These are phyloP conservation scores for Limosa lapponica DNA, from an alignment of 2,797 vertebrate genomes.

Conservation along the genomic window DNA sequence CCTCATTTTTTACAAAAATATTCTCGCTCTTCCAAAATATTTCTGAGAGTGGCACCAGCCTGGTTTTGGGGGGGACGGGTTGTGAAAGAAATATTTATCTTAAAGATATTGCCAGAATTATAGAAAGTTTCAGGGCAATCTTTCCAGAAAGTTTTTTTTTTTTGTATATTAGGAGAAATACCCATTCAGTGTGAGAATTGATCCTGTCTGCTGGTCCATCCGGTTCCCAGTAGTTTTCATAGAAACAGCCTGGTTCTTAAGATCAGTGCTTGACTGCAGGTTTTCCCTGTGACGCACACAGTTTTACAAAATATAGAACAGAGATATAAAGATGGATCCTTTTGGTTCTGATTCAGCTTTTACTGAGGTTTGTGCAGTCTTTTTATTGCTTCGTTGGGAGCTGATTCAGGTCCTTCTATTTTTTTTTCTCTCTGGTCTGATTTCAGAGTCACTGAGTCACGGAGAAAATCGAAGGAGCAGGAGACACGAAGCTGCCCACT, in stretches of 20 bases:
- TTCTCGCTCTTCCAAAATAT: not conserved
- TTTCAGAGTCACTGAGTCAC: not conserved
- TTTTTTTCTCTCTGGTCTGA: not conserved
- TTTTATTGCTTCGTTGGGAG: not conserved
- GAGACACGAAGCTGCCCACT: not conserved
- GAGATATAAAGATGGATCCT: not conserved
- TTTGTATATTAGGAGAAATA: not conserved
- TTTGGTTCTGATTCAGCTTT: not conserved
- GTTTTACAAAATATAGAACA: not conserved
- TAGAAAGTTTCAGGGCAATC: not conserved
- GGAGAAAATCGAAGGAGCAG: not conserved
- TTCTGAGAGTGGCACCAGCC: not conserved
- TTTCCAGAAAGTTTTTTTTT: not conserved
- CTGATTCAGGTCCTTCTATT: conserved; percentile 1
- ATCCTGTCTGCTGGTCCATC: not conserved
- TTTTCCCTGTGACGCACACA: not conserved
- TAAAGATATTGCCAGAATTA: not conserved
- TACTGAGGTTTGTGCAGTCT: not conserved
- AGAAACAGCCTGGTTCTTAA: not conserved
- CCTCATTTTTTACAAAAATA: not conserved
- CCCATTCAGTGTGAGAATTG: not conserved
- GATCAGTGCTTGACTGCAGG: not conserved
- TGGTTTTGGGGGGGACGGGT: rapidly evolving
- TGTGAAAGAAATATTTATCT: not conserved
- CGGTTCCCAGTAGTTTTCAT: not conserved